Conservation (phyloP, 2,113 vertebrate species). For the Lasiurus cinereus region DNA sequence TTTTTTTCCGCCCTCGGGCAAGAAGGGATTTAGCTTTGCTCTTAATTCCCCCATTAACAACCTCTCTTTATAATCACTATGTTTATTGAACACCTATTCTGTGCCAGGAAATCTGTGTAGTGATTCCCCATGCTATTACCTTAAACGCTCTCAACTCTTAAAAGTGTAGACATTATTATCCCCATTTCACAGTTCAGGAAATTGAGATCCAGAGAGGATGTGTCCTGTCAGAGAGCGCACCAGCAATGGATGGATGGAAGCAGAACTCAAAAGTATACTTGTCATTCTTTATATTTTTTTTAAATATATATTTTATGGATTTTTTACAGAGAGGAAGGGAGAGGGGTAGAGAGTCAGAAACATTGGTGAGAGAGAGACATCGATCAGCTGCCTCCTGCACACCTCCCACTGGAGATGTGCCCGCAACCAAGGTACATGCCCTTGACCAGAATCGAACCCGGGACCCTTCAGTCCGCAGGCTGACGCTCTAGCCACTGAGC, state of each 20-base stretch:
- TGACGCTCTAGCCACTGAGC: too few species aligned
- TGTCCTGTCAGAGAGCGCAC: background rate
- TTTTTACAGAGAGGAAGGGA: too few species aligned
- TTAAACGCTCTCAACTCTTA: constrained; percentile 31
- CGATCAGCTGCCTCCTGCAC: too few species aligned
- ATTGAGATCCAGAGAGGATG: background rate
- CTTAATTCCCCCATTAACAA: constrained; percentile 65
- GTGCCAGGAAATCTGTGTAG: constrained; percentile 25
- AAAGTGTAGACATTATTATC: background rate
- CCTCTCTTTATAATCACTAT: constrained; percentile 61
- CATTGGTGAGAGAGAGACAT: too few species aligned
- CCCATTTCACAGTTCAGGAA: constrained; percentile 33
- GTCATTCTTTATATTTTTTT: background rate
- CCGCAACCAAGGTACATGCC: too few species aligned
- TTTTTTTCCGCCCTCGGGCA: constrained; percentile 43
- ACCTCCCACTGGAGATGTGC: too few species aligned
- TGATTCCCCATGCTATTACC: background rate
- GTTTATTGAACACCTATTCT: constrained; percentile 73
- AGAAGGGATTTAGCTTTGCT: constrained; percentile 68
- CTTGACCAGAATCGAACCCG: too few species aligned
- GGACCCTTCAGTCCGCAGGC: too few species aligned
- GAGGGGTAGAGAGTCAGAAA: too few species aligned
- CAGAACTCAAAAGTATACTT: background rate
- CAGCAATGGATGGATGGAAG: background rate
- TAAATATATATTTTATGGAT: too few species aligned